Base-by-base conservation (phyloP, 2,888 invertebrate genomes). In the Yponomeuta cagnagella region DNA sequence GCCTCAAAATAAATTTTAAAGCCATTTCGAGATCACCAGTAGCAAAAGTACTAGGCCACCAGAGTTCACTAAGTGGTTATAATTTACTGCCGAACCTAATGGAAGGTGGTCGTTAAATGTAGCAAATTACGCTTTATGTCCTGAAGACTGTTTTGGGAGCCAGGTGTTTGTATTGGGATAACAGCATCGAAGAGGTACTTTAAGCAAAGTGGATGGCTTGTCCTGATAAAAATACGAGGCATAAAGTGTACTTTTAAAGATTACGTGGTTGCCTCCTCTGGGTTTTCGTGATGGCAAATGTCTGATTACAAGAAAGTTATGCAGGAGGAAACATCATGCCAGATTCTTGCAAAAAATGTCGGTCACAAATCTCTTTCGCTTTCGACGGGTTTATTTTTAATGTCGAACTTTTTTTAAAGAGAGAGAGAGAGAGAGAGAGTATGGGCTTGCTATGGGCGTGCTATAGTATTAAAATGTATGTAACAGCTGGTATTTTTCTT, bases 81-180 rank as follows among this genome's bases (percentile, higher is more conserved):
- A 89, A 92, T 92, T 91, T 90, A 92, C 86, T 80, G 80, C 82
- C 76, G 78, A 78, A 77, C 77, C 87, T 92, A 92, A 92, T 92
- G 92, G 92, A 90, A 87, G 86, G 79, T 79, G 82, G 81, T 80
- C 89, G 89, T 90, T 90, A 91, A 89, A 83, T 80, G 81, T 80
- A 80, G 81, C 83, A 84, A 80, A 77, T 82, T 84, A 84, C 48
- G 31, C 48, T 65, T 70, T 70, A 70, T 70, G 70, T 65, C 65
- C 65, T 58, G 31, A 68, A 43, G 63, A 23, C 69, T 63, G 58
- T 12, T 12, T 64, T 71, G 78, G 80, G 71, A 75, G 83, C 90
- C 90, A 91, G 91, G 90, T 90, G 90, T 30, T 23, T 23, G 33
- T 15, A 52, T 48, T 52, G 68, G 68, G 37, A 31, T 68, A 68